phyloP scores from a whole-genome alignment of 2,797 vertebrate species.

The Enteromius argenteus region DNA sequence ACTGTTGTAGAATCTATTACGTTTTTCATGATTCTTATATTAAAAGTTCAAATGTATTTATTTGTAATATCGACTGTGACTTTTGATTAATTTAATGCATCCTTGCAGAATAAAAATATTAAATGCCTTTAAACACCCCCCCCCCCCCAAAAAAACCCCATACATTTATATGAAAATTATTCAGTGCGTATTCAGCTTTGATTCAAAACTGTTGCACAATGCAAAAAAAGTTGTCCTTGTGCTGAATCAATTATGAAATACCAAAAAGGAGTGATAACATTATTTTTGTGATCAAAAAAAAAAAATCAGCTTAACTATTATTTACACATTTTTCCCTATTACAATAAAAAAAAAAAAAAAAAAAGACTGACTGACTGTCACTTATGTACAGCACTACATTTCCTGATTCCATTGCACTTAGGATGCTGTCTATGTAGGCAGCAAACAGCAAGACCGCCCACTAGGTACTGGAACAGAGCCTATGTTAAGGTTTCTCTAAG shows the following conservation, averaged over 20 bases:
- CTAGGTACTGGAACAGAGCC: not conserved
- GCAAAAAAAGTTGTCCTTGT: not conserved
- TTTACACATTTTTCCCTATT: too few species aligned
- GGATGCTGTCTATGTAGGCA: not conserved
- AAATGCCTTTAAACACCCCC: not conserved
- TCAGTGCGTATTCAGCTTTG: not conserved
- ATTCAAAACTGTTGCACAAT: not conserved
- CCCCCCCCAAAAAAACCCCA: too few species aligned
- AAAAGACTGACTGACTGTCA: not conserved
- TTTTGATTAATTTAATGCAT: not conserved
- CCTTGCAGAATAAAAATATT: not conserved
- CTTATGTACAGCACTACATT: not conserved
- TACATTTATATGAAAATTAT: too few species aligned
- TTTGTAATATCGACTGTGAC: not conserved
- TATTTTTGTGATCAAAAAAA: not conserved
- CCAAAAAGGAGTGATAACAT: not conserved
- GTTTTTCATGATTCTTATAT: not conserved
- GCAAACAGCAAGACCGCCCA: not conserved
- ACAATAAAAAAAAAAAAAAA: too few species aligned
- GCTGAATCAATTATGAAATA: not conserved
- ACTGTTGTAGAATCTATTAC: not conserved
- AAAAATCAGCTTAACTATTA: not conserved
- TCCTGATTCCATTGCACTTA: not conserved
- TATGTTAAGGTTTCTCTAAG: constrained; percentile 3
- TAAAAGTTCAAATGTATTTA: not conserved